Evolutionary conservation across 2,888 invertebrate genomes (phyloP), one percentile per base, ranked within the genome.

Genomic region (Hydriomena furcata): DNA sequence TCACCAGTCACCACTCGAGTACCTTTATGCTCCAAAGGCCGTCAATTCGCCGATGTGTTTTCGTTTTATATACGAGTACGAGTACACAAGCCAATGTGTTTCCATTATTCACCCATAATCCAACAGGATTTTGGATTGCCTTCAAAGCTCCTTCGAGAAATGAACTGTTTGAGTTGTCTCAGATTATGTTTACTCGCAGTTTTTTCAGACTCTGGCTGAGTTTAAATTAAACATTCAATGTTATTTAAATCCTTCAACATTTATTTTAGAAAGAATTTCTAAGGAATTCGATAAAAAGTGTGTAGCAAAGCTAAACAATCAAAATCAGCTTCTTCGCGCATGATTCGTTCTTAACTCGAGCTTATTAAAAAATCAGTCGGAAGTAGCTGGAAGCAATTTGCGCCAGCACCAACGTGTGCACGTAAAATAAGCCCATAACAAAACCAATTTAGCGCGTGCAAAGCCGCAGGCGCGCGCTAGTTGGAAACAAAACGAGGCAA

Each of bases 371-470:
- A n/a, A n/a, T n/a, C n/a, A n/a, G n/a, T n/a, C n/a, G 12, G 7
- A 11, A 28, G 13, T 3, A 31, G 31, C 2, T 17, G 4, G 48
- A 45, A 43, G 28, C 13, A 28, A 27, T 35, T 34, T 34, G 36
- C 49, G 20, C 47, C 42, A 24, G 41, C 52, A 21, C 32, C 50
- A 31, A n/a, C n/a, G n/a, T 52, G 42, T 35, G 38, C 36, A 21
- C 49, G 45, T 40, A 11, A 40, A 54, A 54, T 51, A 43, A 37
- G 50, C 38, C 42, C 55, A 58, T 50, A 46, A 50, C 52, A 13
- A 31, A 50, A 52, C 46, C 54, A 54, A 61, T 54, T 52, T 46
- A 58, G 46, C 46, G 40, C 40, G 50, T 13, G 51, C 41, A 21
- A 43, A 49, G 49, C 49, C 45, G 32, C 51, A 38, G 45, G 42